Evolutionary conservation across 2,797 vertebrate genomes (phyloP).

Genomic region (Paedocypris micromegethes): DNA sequence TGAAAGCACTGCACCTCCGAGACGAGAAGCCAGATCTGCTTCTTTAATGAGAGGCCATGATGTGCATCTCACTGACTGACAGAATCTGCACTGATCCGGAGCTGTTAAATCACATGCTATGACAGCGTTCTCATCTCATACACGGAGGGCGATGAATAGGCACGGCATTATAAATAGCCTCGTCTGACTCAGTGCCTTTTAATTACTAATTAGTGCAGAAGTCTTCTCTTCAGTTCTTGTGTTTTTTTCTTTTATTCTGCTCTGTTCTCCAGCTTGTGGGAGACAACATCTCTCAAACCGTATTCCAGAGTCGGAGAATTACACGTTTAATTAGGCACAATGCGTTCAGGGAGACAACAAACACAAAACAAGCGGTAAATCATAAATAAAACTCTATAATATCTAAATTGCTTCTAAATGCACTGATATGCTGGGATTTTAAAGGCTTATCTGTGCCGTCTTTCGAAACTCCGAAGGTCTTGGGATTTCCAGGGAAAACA

Average conservation of each 20-base stretch:
- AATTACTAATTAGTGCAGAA: slow-evolving; percentile 50
- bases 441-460: too few species aligned
- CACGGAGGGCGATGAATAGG: slow-evolving; percentile 53
- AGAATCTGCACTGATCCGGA: slow-evolving; percentile 29
- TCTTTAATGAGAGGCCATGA: slow-evolving; percentile 40
- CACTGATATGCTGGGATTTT: too few species aligned
- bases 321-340: too few species aligned
- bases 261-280: background rate
- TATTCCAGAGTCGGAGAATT: too few species aligned
- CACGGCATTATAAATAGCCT: slow-evolving; percentile 55
- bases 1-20: slow-evolving; percentile 19
- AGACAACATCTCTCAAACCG: too few species aligned
- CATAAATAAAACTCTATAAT: too few species aligned
- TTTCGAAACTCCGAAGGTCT: too few species aligned
- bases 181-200: slow-evolving; percentile 60
- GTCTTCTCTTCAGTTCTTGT: background rate
- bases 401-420: too few species aligned
- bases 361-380: too few species aligned
- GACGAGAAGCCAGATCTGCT: slow-evolving; percentile 28
- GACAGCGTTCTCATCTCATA: slow-evolving; percentile 23
- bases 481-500: too few species aligned
- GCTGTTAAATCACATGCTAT: slow-evolving; percentile 37
- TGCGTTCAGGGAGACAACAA: too few species aligned
- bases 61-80: slow-evolving; percentile 38
- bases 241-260: slow-evolving; percentile 4